Conservation (phyloP, 2,797 vertebrate species). For the Spondyliosoma cantharus region DNA sequence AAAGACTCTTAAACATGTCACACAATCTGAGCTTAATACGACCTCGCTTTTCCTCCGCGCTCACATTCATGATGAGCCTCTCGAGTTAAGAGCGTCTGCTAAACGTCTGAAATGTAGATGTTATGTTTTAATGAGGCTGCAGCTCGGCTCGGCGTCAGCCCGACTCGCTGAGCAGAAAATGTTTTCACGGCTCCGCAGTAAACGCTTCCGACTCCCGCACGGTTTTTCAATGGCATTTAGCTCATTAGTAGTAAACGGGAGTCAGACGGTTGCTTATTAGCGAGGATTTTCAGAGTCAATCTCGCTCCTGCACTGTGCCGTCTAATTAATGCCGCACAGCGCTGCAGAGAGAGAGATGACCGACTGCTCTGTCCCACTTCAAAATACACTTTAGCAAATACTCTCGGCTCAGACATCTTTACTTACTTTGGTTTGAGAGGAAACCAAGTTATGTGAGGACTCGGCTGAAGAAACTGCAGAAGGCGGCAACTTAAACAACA, state of each 20-base stretch:
- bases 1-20: neutral
- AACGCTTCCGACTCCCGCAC: neutral
- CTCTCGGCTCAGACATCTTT: neutral
- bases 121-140: slow-evolving; percentile 32
- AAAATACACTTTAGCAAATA: neutral
- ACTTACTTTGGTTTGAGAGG: neutral
- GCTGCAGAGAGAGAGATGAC: slow-evolving; percentile 13
- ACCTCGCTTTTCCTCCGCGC: neutral
- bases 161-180: neutral
- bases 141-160: neutral
- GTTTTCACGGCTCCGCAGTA: neutral
- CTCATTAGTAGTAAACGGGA: slow-evolving; percentile 44
- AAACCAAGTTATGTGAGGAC: neutral
- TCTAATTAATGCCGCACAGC: slow-evolving; percentile 19
- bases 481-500: neutral
- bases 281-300: neutral
- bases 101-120: neutral
- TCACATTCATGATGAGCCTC: neutral
- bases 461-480: neutral
- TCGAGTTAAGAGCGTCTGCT: neutral
- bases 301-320: neutral
- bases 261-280: slow-evolving; percentile 21
- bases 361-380: neutral
- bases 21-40: neutral
- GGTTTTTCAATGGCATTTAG: neutral